Evolutionary conservation across 2,113 vertebrate species (phyloP), one percentile per base, ranked within the genome.

Genomic region (Protomyctophum bolini): DNA sequence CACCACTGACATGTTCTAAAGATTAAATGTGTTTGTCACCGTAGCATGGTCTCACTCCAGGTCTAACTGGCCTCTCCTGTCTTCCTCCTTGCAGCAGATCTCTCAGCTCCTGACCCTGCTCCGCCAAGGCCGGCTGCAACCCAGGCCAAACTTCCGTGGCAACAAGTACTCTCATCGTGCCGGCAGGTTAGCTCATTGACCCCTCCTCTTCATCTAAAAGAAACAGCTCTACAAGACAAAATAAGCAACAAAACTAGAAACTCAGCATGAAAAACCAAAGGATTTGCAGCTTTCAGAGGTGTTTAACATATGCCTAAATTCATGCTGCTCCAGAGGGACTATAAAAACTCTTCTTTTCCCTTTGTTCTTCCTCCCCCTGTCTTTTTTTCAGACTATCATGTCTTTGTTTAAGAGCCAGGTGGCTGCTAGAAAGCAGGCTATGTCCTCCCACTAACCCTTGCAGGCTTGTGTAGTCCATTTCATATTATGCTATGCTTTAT

Each of bases 61-160:
- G 33, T 41, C 5, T 41, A 41, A 41, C 10, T n/a, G 9, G 4
- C n/a, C 49, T 21, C 49, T 62, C 12, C 41, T 48, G 8, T 48
- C 29, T 11, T 54, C 83, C 89, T 77, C 82, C 82, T 80, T 86
- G 70, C 92, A 96, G 96, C 97, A 99, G 94, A 96, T 99, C 88
- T 99, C 97, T 63, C 97, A 98, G 95, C 94, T 99, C 89, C 94
- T 99, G 82, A 95, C 97, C 52, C 93, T 99, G 77, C 94, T 99
- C 76, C 96, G 94, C 80, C 93, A 95, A 85, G 95, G 95, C 75
- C 94, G 95, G 88, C 94, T 96, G 88, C 95, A 97, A 80, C 94
- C 95, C 75, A 95, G 91, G 88, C 94, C 95, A 73, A 96, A 96
- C 86, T 95, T 96, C 89, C 92, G 93, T 63, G 95, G 95, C 82